A percentile compares a stretch with the other conserved stretches of the same genome.
These are phyloP conservation scores for Anhinga anhinga DNA, from an alignment of 2,113 vertebrate species.

Conservation along the genomic window DNA sequence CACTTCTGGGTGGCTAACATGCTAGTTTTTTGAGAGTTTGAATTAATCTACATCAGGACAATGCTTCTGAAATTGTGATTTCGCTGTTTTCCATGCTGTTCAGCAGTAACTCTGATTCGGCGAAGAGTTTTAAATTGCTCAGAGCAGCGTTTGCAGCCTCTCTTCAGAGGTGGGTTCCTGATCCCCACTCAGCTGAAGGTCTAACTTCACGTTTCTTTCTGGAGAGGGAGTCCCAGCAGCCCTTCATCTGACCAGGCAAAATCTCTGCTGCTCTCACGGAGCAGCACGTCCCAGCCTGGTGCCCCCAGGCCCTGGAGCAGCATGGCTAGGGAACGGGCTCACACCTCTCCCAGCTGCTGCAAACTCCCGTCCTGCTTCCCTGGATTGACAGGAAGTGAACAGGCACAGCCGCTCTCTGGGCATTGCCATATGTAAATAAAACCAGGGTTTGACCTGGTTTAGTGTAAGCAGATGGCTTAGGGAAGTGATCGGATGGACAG, in stretches of 20 bases:
- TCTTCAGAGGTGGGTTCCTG: neutral
- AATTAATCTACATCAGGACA: neutral
- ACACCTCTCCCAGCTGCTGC: neutral
- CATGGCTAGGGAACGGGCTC: accelerated
- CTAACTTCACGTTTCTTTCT: neutral
- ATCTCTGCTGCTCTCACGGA: neutral
- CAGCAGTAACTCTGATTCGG: neutral
- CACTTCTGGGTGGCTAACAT: neutral
- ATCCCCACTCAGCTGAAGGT: neutral
- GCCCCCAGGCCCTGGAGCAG: neutral
- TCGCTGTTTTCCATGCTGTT: accelerated
- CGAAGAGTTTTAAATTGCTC: neutral
- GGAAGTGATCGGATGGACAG: neutral
- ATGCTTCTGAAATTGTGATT: neutral
- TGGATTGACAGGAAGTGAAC: accelerated
- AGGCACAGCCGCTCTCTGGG: too few species aligned
- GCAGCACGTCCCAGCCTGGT: neutral
- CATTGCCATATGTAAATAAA: neutral
- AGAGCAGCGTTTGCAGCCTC: neutral
- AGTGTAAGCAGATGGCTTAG: neutral
- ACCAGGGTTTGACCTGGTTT: too few species aligned
- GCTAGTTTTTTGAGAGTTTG: neutral
- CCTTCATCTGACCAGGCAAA: neutral
- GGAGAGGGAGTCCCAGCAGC: neutral
- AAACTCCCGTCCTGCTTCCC: neutral